Percentiles rank a stretch among this genome's conserved stretches.
These are phyloP conservation scores for Eupithecia abbreviata DNA, from an alignment of 2,888 invertebrate species.

Conservation along the genomic window DNA sequence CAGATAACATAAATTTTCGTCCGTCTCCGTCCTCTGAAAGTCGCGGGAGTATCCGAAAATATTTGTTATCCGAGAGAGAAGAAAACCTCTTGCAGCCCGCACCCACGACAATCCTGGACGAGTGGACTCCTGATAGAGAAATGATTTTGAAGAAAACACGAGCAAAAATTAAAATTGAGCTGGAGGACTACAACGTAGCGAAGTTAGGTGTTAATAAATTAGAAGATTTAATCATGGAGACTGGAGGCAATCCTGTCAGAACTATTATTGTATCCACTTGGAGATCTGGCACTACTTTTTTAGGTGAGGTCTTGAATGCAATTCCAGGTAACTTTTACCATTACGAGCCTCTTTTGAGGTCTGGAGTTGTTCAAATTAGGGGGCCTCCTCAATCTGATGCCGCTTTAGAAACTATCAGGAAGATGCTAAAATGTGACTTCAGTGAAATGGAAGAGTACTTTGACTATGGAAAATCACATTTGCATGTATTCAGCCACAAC, in stretches of 20 bases:
- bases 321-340: slow-evolving; percentile 95
- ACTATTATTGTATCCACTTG: slow-evolving; percentile 94
- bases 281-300: slow-evolving; percentile 95
- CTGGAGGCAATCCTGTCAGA: slow-evolving; percentile 88
- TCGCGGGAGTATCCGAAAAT: slow-evolving; percentile 72
- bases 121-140: slow-evolving; percentile 69
- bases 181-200: slow-evolving; percentile 71
- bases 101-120: slow-evolving; percentile 66
- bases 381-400: slow-evolving; percentile 87
- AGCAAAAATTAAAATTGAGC: slow-evolving; percentile 67
- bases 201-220: slow-evolving; percentile 79
- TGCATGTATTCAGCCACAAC: slow-evolving; percentile 93
- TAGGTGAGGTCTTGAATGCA: slow-evolving; percentile 92
- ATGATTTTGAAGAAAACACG: slow-evolving; percentile 71
- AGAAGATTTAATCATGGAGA: slow-evolving; percentile 87
- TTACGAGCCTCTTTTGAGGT: slow-evolving; percentile 93
- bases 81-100: slow-evolving; percentile 60
- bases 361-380: slow-evolving; percentile 92
- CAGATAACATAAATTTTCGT: slow-evolving; percentile 80
- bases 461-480: slow-evolving; percentile 89
- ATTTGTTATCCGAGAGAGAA: slow-evolving; percentile 86
- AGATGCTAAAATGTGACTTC: slow-evolving; percentile 91
- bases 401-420: slow-evolving; percentile 87
- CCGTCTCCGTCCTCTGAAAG: slow-evolving; percentile 74
- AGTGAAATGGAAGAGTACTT: slow-evolving; percentile 89